phyloP scores from a whole-genome alignment of 2,797 vertebrate genomes.

The Hoplostethus mediterraneus region DNA sequence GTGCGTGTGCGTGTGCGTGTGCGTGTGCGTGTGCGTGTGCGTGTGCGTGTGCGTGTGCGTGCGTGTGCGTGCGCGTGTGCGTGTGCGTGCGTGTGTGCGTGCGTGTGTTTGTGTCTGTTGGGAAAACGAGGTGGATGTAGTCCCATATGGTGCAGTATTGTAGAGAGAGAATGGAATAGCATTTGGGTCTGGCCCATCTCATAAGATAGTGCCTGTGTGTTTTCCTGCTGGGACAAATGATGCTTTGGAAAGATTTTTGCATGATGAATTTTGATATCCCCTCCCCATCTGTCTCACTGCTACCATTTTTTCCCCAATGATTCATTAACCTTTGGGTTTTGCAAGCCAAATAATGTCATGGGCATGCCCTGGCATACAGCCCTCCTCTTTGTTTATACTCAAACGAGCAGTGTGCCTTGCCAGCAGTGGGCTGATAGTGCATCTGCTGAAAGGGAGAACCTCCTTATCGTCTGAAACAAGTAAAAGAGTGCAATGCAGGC shows the following conservation, averaged over 20 bases:
- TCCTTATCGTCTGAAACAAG: slow-evolving; percentile 17
- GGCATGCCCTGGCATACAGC: slow-evolving; percentile 24
- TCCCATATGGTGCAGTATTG: slow-evolving; percentile 1
- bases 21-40: not conserved
- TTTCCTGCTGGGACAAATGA: slow-evolving; percentile 49
- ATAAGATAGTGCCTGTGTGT: slow-evolving; percentile 55
- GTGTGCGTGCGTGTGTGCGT: slow-evolving; percentile 4
- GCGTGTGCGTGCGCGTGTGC: not conserved
- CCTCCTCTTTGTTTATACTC: slow-evolving; percentile 44
- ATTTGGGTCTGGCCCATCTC: slow-evolving; percentile 30
- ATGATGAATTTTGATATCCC: slow-evolving; percentile 54
- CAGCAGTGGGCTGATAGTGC: slow-evolving; percentile 52
- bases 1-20: slow-evolving; percentile 12
- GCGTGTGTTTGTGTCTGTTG: not conserved
- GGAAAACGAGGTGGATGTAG: not conserved
- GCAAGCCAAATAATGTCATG: slow-evolving; percentile 46
- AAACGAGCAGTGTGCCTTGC: slow-evolving; percentile 45
- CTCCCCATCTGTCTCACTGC: slow-evolving; percentile 50
- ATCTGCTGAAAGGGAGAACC: slow-evolving; percentile 40
- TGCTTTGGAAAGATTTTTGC: slow-evolving; percentile 54
- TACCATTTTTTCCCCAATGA: slow-evolving; percentile 15
- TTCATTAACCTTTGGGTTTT: slow-evolving; percentile 60
- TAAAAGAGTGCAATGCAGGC: slow-evolving; percentile 20
- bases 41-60: not conserved
- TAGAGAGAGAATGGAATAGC: slow-evolving; percentile 17